Evolutionary conservation across 2,888 invertebrate genomes (phyloP).

Genomic region (Sphaerolaimus hirsutus): DNA sequence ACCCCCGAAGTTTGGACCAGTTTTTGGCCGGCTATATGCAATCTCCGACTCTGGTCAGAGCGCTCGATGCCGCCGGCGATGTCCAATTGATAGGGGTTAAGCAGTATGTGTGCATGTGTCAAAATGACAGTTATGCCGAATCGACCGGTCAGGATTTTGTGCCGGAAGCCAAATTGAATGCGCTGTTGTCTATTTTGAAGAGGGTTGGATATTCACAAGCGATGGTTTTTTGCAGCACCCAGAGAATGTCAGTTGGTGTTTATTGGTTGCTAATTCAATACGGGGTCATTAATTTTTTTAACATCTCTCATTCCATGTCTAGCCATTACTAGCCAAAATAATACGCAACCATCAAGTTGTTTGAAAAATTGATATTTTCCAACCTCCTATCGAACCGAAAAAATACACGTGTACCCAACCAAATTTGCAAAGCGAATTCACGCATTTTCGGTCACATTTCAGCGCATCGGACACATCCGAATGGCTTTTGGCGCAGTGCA

Average conservation of each 20-base stretch:
- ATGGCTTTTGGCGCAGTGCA: too few species aligned
- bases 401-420: too few species aligned
- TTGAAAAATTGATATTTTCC: too few species aligned
- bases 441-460: too few species aligned
- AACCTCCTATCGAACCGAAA: too few species aligned
- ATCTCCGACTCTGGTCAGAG: conserved; percentile 12
- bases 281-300: too few species aligned
- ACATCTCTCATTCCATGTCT: too few species aligned
- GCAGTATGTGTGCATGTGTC: conserved; percentile 9
- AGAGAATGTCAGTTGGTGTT: conserved; percentile 42
- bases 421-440: too few species aligned
- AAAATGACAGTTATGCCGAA: background rate
- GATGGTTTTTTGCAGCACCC: conserved; percentile 67
- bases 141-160: background rate
- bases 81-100: conserved; percentile 34
- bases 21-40: conserved; percentile 39
- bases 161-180: conserved; percentile 8
- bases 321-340: too few species aligned
- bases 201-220: conserved; percentile 60
- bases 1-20: conserved; percentile 45
- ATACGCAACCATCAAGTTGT: too few species aligned
- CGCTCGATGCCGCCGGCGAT: conserved; percentile 41
- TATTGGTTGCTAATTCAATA: too few species aligned
- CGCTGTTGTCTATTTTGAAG: conserved; percentile 37
- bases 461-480: too few species aligned